phyloP scores from a whole-genome alignment of 2,797 vertebrate genomes.

The Gymnoscopelus braueri region DNA sequence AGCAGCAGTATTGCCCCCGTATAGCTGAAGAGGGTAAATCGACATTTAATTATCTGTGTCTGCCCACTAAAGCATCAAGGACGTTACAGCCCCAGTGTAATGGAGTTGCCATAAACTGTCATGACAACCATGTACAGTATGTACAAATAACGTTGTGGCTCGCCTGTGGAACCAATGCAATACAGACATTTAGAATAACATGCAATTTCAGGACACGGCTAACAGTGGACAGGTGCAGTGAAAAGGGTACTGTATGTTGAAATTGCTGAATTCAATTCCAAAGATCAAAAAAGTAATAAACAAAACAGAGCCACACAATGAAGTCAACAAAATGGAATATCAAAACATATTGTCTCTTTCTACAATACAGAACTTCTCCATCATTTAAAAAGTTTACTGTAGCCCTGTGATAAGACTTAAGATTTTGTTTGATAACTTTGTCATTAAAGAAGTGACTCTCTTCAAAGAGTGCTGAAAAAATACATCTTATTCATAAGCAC shows the following conservation, averaged over 20 bases:
- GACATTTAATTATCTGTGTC: slow-evolving; percentile 77
- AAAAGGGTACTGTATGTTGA: slow-evolving; percentile 4
- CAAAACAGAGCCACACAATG: slow-evolving; percentile 7
- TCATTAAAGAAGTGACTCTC: slow-evolving; percentile 62
- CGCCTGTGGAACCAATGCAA: slow-evolving; percentile 14
- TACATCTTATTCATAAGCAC: slow-evolving; percentile 71
- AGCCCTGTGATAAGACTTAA: slow-evolving; percentile 50
- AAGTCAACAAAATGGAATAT: slow-evolving; percentile 31
- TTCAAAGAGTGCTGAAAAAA: slow-evolving; percentile 63
- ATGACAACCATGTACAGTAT: slow-evolving; percentile 18
- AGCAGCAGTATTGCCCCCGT: slow-evolving; percentile 64
- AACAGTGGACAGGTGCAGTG: slow-evolving; percentile 6
- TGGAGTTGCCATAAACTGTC: slow-evolving; percentile 44
- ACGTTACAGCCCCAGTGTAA: slow-evolving; percentile 51
- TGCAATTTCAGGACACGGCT: background rate
- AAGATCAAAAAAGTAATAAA: slow-evolving; percentile 16
- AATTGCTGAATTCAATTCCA: slow-evolving; percentile 24
- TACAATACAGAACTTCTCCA: slow-evolving; percentile 32
- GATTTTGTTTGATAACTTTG: slow-evolving; percentile 51
- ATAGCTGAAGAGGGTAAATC: slow-evolving; percentile 65
- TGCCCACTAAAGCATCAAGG: slow-evolving; percentile 57
- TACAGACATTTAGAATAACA: background rate
- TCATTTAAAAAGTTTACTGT: slow-evolving; percentile 58
- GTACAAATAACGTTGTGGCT: slow-evolving; percentile 14
- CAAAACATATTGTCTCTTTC: slow-evolving; percentile 44